phyloP scores from a whole-genome alignment of 2,797 vertebrate genomes.

The Pempheris klunzingeri region DNA sequence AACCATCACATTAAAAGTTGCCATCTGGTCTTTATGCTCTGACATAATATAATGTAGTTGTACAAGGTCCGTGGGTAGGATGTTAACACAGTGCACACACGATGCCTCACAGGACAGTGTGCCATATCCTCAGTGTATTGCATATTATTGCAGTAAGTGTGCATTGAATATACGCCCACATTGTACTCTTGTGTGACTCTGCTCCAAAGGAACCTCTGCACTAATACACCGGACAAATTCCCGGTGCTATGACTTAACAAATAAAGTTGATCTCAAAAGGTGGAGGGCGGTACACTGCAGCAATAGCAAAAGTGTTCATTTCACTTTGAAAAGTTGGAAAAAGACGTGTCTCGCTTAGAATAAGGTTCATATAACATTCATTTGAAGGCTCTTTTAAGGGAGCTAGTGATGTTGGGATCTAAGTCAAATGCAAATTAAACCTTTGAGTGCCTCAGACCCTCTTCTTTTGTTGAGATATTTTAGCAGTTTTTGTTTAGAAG shows the following conservation, averaged over 20 bases:
- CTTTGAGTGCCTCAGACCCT: not conserved
- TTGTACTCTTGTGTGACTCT: not conserved
- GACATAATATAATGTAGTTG: slow-evolving; percentile 1
- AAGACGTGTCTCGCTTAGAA: not conserved
- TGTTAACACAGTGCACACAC: not conserved
- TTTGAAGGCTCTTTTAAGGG: not conserved
- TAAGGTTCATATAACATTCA: not conserved
- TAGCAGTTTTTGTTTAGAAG: slow-evolving; percentile 2
- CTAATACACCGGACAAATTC: not conserved
- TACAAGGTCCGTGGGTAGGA: not conserved
- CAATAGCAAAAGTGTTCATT: not conserved
- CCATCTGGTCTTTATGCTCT: slow-evolving; percentile 17
- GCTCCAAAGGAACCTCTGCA: not conserved
- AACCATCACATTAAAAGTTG: slow-evolving; percentile 31
- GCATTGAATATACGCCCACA: not conserved
- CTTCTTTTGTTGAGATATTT: not conserved
- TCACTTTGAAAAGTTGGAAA: too few relatives aligned
- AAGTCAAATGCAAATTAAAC: not conserved
- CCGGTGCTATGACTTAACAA: not conserved
- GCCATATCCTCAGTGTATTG: not conserved
- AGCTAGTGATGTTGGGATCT: not conserved
- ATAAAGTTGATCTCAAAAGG: slow-evolving; percentile 1
- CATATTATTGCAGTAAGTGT: not conserved
- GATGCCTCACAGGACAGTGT: not conserved
- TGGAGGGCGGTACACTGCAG: not conserved